phyloP scores from a whole-genome alignment of 2,113 vertebrate genomes.

The Trichechus manatus region DNA sequence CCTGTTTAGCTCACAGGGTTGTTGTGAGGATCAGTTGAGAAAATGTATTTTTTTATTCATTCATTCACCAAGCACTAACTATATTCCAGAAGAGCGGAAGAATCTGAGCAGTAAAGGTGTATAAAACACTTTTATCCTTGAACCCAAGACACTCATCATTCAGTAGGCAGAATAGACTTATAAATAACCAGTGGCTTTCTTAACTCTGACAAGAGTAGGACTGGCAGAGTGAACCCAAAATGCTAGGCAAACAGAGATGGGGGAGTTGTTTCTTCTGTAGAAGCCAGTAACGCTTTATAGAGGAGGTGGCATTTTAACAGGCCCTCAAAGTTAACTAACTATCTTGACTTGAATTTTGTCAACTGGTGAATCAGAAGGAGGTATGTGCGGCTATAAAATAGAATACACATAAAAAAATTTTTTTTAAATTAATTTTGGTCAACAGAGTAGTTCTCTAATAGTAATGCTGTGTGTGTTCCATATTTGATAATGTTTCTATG shows the following conservation, averaged over 20 bases:
- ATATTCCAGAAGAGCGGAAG: background rate
- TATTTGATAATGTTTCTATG: background rate
- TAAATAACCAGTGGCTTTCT: background rate
- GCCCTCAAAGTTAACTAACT: background rate
- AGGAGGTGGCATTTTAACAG: background rate
- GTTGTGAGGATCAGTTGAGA: background rate
- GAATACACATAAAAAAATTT: background rate
- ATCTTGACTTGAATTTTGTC: too few species aligned
- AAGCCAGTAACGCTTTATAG: accelerated
- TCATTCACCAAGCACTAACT: background rate
- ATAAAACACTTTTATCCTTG: background rate
- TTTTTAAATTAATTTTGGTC: background rate
- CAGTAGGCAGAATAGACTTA: accelerated
- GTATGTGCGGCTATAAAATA: accelerated
- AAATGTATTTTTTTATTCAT: background rate
- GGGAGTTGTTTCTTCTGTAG: background rate
- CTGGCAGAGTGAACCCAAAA: too few species aligned
- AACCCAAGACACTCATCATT: background rate
- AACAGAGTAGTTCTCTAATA: background rate
- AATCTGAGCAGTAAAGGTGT: background rate
- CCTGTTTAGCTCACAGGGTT: background rate
- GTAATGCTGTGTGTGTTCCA: background rate
- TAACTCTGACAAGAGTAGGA: background rate
- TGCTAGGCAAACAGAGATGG: accelerated
- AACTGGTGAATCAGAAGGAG: too few species aligned